phyloP scores from a whole-genome alignment of 2,888 invertebrate genomes.

The Mycalesis mineus region DNA sequence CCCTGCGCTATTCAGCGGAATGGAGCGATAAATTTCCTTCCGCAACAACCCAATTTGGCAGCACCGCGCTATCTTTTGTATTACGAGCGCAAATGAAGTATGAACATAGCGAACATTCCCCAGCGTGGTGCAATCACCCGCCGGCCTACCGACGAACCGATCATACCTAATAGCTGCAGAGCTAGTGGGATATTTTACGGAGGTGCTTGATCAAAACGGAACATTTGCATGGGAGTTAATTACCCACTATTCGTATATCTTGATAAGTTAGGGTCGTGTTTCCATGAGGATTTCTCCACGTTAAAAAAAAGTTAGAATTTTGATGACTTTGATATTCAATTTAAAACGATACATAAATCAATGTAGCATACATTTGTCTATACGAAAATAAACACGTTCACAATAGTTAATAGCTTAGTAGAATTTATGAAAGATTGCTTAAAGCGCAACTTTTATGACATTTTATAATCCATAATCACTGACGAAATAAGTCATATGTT shows the following conservation, averaged over 20 bases:
- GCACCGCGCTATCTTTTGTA: conserved; percentile 5
- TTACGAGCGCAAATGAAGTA: conserved; percentile 1
- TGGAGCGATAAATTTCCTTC: conserved; percentile 5
- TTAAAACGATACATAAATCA: too few relatives aligned
- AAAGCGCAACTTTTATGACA: too few relatives aligned
- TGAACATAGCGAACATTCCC: conserved; percentile 1
- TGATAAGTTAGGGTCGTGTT: not conserved
- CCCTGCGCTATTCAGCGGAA: not conserved
- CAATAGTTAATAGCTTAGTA: too few relatives aligned
- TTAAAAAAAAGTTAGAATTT: too few relatives aligned
- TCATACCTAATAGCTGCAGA: not conserved
- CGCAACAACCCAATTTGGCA: conserved; percentile 8
- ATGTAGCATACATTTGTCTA: too few relatives aligned
- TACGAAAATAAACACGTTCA: too few relatives aligned
- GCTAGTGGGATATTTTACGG: not conserved
- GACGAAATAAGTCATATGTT: too few relatives aligned
- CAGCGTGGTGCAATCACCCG: not conserved
- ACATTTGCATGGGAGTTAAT: not conserved
- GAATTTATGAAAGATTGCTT: too few relatives aligned
- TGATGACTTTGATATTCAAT: too few relatives aligned
- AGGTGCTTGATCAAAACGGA: not conserved
- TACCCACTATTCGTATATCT: too few relatives aligned
- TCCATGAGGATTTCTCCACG: too few relatives aligned
- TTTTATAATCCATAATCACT: too few relatives aligned
- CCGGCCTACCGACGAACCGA: not conserved